These are phyloP conservation scores for Apeltes quadracus DNA, from an alignment of 2,113 vertebrate genomes.

Conservation along the genomic window DNA sequence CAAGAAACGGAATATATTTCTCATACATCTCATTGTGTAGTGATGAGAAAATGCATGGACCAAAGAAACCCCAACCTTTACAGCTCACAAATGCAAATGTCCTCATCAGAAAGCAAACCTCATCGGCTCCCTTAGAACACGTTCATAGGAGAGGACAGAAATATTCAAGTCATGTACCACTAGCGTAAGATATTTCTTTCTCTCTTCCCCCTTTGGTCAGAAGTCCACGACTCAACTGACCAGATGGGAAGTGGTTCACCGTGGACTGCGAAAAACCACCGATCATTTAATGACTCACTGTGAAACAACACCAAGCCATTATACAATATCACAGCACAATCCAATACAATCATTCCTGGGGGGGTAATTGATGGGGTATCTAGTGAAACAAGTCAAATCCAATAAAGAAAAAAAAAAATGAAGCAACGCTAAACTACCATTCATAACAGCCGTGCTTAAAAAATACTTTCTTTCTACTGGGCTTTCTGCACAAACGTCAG, in stretches of 20 bases:
- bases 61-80: conserved; percentile 51
- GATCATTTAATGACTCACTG: conserved; percentile 52
- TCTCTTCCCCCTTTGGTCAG: conserved; percentile 22
- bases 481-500: conserved; percentile 18
- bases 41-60: conserved; percentile 44
- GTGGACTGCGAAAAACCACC: conserved; percentile 40
- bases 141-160: conserved; percentile 43
- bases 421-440: conserved; percentile 28
- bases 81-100: conserved; percentile 59
- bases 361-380: conserved; percentile 43
- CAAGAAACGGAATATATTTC: conserved; percentile 39
- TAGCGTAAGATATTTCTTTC: conserved; percentile 54
- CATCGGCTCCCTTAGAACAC: conserved; percentile 42
- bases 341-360: conserved; percentile 52
- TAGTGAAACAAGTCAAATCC: conserved; percentile 37
- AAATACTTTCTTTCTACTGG: neutral
- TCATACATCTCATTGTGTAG: conserved; percentile 26
- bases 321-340: conserved; percentile 50
- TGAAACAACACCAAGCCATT: conserved; percentile 39
- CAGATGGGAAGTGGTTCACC: conserved; percentile 43
- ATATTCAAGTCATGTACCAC: conserved; percentile 64
- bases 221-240: conserved; percentile 32
- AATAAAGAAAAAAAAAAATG: conserved; percentile 42
- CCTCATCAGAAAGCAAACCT: conserved; percentile 46
- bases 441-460: conserved; percentile 7